phyloP scores from a whole-genome alignment of 37 sponge, comb jelly and placozoan species.

The Geodia barretti region DNA sequence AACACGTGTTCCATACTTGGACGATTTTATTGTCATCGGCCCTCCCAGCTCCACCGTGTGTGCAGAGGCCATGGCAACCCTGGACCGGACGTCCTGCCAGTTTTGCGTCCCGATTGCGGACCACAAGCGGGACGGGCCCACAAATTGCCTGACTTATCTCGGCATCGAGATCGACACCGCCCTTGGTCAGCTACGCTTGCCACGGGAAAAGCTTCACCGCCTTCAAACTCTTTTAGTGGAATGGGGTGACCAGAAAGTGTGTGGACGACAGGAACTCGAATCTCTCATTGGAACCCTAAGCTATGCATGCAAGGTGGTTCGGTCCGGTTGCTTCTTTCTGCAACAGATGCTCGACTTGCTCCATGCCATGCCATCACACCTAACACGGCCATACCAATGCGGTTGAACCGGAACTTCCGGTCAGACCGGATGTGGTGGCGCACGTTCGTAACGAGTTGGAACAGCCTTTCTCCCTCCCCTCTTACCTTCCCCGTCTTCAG shows the following conservation, averaged over 20 bases:
- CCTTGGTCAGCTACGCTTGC: constrained; percentile 10
- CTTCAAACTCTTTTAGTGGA: background rate
- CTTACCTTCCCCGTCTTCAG: background rate
- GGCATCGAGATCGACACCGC: constrained; percentile 20
- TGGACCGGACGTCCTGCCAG: background rate
- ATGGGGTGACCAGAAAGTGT: background rate
- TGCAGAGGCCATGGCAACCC: background rate
- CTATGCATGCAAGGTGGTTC: constrained; percentile 27
- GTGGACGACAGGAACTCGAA: constrained; percentile 4
- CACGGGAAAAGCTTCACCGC: constrained; percentile 21
- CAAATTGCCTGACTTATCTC: constrained; percentile 14
- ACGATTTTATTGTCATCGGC: constrained; percentile 39
- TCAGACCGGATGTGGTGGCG: constrained; percentile 44
- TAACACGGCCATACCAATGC: too few relatives aligned
- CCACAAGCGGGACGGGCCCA: constrained; percentile 27
- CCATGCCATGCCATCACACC: too few relatives aligned
- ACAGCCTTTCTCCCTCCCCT: constrained; percentile 9
- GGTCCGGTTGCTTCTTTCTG: constrained; percentile 8
- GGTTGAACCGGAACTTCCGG: constrained; percentile 12
- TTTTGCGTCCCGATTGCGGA: constrained; percentile 45
- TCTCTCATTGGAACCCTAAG: constrained; percentile 17
- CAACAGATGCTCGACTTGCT: constrained; percentile 13
- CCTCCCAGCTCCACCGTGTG: constrained; percentile 13
- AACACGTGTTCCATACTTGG: constrained; percentile 39
- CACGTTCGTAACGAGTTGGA: constrained; percentile 21